Evolutionary conservation across 2,113 vertebrate species (phyloP).

Genomic region (Ariopsis seemanni): DNA sequence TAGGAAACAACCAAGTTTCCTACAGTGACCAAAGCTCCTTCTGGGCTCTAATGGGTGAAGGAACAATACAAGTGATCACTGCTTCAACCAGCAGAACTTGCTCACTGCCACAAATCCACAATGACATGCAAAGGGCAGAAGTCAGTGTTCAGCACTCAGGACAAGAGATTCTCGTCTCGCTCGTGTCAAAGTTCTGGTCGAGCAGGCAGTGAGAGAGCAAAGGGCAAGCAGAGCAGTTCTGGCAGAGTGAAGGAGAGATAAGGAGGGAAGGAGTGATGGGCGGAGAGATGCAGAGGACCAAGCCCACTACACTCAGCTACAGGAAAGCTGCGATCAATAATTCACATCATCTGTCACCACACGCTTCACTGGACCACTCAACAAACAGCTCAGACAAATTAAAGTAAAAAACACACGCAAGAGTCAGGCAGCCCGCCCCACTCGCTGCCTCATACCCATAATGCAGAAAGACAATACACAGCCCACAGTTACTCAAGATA

Average conservation of each 20-base stretch:
- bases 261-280: conserved; percentile 53
- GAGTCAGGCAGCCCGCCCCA: conserved; percentile 37
- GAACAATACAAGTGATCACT: background rate
- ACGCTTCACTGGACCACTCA: conserved; percentile 78
- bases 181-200: conserved; percentile 25
- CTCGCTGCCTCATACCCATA: conserved; percentile 19
- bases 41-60: background rate
- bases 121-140: conserved; percentile 20
- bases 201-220: conserved; percentile 38
- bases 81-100: background rate
- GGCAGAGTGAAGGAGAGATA: conserved; percentile 38
- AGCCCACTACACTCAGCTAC: conserved; percentile 72
- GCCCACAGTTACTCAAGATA: conserved; percentile 4
- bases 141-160: conserved; percentile 27
- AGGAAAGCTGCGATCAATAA: conserved; percentile 79
- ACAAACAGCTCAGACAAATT: conserved; percentile 77
- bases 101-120: background rate
- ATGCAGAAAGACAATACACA: conserved; percentile 36
- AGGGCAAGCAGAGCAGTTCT: conserved; percentile 43
- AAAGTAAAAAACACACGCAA: conserved; percentile 70
- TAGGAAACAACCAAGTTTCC: background rate
- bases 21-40: background rate
- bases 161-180: conserved; percentile 14
- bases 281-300: conserved; percentile 64
- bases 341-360: conserved; percentile 80